phyloP scores from a whole-genome alignment of 1,140 invertebrate species.

The Orchestia grillus region DNA sequence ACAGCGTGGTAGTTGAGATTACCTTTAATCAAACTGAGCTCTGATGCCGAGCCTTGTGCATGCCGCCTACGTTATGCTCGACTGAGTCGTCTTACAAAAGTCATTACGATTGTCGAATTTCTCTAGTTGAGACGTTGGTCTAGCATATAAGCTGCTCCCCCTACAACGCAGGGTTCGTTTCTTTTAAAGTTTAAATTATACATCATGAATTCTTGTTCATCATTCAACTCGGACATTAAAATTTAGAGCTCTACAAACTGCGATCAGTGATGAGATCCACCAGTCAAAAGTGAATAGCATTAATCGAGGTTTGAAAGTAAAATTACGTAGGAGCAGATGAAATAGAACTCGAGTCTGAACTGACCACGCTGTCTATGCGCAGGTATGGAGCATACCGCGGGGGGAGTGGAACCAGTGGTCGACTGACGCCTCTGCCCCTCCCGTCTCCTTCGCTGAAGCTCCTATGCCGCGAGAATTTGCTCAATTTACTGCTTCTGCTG shows the following conservation, averaged over 20 bases:
- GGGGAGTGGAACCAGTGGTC: not conserved
- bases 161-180: not conserved
- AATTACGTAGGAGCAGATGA: not conserved
- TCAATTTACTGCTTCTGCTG: not conserved
- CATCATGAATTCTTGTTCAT: not conserved
- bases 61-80: not conserved
- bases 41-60: not conserved
- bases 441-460: not conserved
- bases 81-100: not conserved
- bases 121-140: not conserved
- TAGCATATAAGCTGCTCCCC: not conserved
- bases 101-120: not conserved
- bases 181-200: not conserved
- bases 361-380: constrained; percentile 40
- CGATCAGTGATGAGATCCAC: not conserved
- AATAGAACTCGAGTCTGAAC: not conserved
- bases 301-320: not conserved
- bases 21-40: not conserved
- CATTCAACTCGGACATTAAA: not conserved
- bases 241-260: not conserved
- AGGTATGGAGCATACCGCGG: constrained; percentile 19
- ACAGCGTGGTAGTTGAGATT: not conserved
- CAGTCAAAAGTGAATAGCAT: not conserved
- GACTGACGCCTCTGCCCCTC: not conserved
- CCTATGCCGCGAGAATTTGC: not conserved